Base-by-base conservation (phyloP, 1,140 invertebrate species). In the Venturia canescens region DNA sequence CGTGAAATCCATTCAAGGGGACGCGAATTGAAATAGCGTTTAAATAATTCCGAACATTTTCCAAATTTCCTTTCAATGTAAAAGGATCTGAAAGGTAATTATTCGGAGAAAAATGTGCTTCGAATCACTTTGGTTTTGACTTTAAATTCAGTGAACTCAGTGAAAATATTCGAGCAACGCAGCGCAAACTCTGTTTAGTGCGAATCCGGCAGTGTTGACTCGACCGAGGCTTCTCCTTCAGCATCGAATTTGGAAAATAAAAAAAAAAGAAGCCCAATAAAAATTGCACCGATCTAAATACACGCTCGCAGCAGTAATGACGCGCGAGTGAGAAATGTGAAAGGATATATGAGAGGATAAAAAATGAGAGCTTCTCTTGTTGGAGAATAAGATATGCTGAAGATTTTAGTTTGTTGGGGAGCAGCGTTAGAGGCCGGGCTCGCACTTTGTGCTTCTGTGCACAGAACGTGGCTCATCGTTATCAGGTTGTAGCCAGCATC, bases 401-500 rank as follows among this genome's bases (percentile, higher is more conserved):
- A 60, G 72, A 76, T 76, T 53, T n/a, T n/a, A 29, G 29, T 4
- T 50, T 74, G 50, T 60, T 21, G 16, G 72, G 27, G 48, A 74
- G 71, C 27, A 74, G 21, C 38, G 31, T 74, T 53, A 74, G 21
- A 74, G 72, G 9, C 16, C 50, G 38, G 50, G 72, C 31, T n/a
- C 44, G 53, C 63, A 27, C 50, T 60, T 76, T 18, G 15, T 69
- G 66, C 66, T 69, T 69, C 53, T 60, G 21, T 76, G 53, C 18
- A n/a, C n/a, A 60, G 72, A 76, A 60, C 72, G 72, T 27, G 53
- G 50, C 27, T 63, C 72, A 57, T 76, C 72, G 72, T 76, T 76
- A 76, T 76, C 72, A 29, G 48, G 72, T 76, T 76, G 63, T 60
- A 31, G 72, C 53, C 27, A 76, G 72, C 72, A 60, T 76, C 72